phyloP scores from a whole-genome alignment of 2,113 vertebrate species.

The Merops nubicus region DNA sequence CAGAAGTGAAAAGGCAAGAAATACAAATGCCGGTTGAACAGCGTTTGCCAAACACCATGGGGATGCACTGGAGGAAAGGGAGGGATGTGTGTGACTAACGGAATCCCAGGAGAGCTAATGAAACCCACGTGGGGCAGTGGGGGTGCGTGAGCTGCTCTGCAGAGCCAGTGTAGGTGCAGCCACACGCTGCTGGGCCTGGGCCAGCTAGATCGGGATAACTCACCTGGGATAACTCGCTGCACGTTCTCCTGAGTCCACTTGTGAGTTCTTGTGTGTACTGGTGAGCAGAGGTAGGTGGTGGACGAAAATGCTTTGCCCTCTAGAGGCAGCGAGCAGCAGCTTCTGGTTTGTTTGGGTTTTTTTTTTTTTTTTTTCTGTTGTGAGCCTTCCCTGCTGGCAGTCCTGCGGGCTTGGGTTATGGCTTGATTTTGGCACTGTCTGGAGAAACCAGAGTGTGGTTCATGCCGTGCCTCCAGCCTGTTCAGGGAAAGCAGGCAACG shows the following conservation, averaged over 20 bases:
- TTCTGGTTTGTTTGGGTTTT: not conserved
- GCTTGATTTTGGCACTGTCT: not conserved
- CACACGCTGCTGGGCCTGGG: not conserved
- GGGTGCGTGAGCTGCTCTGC: not conserved
- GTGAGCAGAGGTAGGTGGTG: accelerated
- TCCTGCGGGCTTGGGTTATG: not conserved
- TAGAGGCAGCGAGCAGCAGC: slow-evolving; percentile 10
- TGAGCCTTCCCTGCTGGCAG: accelerated
- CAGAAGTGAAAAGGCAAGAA: too few species aligned
- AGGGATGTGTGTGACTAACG: accelerated
- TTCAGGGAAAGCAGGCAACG: not conserved
- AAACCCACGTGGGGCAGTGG: not conserved
- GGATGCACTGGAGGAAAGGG: not conserved
- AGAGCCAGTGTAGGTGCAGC: accelerated
- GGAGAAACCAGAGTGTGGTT: not conserved
- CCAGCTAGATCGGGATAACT: not conserved
- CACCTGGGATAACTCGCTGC: not conserved
- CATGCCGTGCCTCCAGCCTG: not conserved
- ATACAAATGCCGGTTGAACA: not conserved
- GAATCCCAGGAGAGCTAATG: not conserved
- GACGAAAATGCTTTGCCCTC: slow-evolving; percentile 29
- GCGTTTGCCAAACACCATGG: not conserved
- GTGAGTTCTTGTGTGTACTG: accelerated
- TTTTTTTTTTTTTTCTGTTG: too few species aligned
- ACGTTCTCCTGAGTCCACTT: accelerated